A percentile compares a stretch with the other conserved stretches of the same genome.
Evolutionary conservation across 30 jellyfish, hydroid and myxozoan species (phyloP).

Genomic region (Chrysaora quinquecirrha): DNA sequence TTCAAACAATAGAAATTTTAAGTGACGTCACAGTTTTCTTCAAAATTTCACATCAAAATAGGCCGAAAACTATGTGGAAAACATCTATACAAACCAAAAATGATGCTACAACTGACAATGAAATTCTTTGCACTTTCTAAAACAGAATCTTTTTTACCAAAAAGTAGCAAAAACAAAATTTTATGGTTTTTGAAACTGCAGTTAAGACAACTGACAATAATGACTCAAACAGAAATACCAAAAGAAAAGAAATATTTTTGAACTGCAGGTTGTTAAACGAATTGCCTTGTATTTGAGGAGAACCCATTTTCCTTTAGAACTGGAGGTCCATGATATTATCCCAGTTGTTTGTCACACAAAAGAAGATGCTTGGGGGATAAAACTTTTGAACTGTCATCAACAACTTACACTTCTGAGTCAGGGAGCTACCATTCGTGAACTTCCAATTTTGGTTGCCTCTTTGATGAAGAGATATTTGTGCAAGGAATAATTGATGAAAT

Average conservation of each 20-base stretch:
- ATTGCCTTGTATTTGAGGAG: neutral
- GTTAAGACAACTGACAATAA: too few relatives aligned
- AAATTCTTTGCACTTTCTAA: neutral
- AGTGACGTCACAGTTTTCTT: too few relatives aligned
- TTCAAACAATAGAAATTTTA: too few relatives aligned
- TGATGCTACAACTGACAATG: neutral
- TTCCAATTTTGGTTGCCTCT: constrained; percentile 45
- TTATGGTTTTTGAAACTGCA: too few relatives aligned
- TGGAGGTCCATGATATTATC: constrained; percentile 63
- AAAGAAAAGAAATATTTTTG: too few relatives aligned
- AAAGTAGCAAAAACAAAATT: neutral
- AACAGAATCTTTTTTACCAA: too few relatives aligned
- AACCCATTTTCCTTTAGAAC: constrained; percentile 27
- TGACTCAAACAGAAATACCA: too few relatives aligned
- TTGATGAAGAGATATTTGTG: constrained; percentile 19
- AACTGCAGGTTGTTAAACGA: too few relatives aligned
- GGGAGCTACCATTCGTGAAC: constrained; percentile 54
- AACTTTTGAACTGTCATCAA: constrained; percentile 37
- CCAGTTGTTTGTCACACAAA: constrained; percentile 21
- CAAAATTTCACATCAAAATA: neutral
- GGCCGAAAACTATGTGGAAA: too few relatives aligned
- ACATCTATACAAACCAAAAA: neutral
- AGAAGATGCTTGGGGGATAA: constrained; percentile 73
- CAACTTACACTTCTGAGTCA: constrained; percentile 23
- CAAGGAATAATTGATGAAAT: constrained; percentile 64